Base-by-base conservation (phyloP, 2,888 invertebrate species). In the Agrotis puta region DNA sequence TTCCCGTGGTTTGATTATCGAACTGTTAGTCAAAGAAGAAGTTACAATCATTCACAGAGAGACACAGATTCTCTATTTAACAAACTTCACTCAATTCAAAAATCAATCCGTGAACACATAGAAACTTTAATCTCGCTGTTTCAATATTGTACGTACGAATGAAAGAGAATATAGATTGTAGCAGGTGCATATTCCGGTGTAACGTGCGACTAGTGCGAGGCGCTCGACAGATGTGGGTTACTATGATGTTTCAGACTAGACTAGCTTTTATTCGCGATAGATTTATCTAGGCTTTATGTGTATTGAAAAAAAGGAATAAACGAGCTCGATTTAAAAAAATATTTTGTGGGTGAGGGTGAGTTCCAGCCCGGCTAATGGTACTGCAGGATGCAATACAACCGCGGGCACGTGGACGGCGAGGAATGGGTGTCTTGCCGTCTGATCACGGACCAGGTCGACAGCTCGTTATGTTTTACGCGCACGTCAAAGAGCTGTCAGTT, bases 101-200 rank as follows among this genome's bases (percentile, higher is more conserved):
- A 80, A 79, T 76, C 66, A 80, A 67, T 79, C 56, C 39, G n/a
- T 58, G 80, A 80, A 71, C 33, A 64, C 64, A 81, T 67, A 56
- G 65, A 70, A 82, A 69, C 27, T 79, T 81, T 81, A 81, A 81
- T 82, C 73, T 79, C 68, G 51, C 79, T 70, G 72, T 82, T 81
- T 70, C 81, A 81, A 81, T 73, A 82, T 77, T 82, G 81, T 70
- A 72, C 59, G 45, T 70, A 76, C 45, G 69, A 56, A 65, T 69
- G 58, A 62, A 77, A 79, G 82, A 66, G 77, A 79, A 82, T 79
- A 82, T 62, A 77, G 68, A 69, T 63, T 62, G 73, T 64, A 69
- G 68, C 77, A 82, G 72, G 62, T 79, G 70, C 64, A 73, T 69
- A 67, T 72, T 51, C 56, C 54, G 51, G 57, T 48, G 48, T 27